Evolutionary conservation across 1,140 invertebrate genomes (phyloP), one percentile per base, ranked within the genome.

Genomic region (Cydia pomonella): DNA sequence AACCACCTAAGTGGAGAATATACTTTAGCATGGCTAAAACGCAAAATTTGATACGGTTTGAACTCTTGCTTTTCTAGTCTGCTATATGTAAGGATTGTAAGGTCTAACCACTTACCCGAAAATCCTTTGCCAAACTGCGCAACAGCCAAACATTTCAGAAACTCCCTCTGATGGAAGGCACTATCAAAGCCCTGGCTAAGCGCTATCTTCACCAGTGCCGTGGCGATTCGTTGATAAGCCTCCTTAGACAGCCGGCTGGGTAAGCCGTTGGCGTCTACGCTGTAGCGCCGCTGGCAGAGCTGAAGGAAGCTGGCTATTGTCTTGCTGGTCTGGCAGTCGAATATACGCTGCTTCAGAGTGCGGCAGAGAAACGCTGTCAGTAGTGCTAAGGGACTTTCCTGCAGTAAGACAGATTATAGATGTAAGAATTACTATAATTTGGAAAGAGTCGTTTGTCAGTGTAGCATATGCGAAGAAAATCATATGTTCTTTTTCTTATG

Each of bases 331-430:
- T 90, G 88, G 1, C 75, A 77, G 71, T 90, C 89, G 75, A 92
- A 93, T 1, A 79, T 78, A 59, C 80, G 81, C 7, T 83, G 77
- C 2, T 83, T 77, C n/a, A 92, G 84, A 73, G 87, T 88, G 10
- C 90, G 87, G 73, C 90, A 84, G 1, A 93, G 81, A 73, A 93
- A 93, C 7, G 85, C 91, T 29, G 94, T 93, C 41, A 95, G 93
- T 9, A 89, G 72, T 72, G 92, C 93, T 2, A 95, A 81, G 0
- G 95, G 94, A 87, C 94, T 95, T 29, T 95, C 94, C 95, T 95
- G 90, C 53, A 59, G n/a, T 50, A 76, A 85, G 86, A 73, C 72
- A 80, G 78, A 73, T 71, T 50, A 50, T 1, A 78, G 77, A 73
- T 78, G 74, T 66, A 73, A 75, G 76, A 62, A 63, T 18, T 50